Conservation (phyloP, 2,797 vertebrate species). For the Anguilla obscura region DNA sequence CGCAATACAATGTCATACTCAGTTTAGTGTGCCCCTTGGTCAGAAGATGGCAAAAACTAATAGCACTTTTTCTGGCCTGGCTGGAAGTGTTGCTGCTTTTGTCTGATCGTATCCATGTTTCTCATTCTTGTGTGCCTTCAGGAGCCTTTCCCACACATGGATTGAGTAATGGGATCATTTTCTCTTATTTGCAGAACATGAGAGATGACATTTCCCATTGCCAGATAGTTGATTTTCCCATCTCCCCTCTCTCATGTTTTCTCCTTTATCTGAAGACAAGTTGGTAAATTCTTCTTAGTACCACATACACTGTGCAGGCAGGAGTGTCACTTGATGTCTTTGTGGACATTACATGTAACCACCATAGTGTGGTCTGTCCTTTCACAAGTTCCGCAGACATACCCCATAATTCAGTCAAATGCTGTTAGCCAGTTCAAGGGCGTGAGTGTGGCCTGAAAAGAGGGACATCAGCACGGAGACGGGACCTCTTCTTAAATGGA, state of each 20-base stretch:
- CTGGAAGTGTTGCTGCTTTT: background rate
- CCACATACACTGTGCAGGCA: background rate
- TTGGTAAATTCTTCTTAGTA: background rate
- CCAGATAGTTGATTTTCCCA: background rate
- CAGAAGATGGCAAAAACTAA: background rate
- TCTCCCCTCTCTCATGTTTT: background rate
- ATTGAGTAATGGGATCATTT: constrained; percentile 1
- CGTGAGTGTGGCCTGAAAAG: too few relatives aligned
- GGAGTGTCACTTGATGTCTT: background rate
- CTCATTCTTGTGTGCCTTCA: background rate
- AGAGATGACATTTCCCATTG: background rate
- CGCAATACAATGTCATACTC: background rate
- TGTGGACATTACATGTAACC: background rate
- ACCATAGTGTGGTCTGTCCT: background rate
- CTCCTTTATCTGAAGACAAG: background rate
- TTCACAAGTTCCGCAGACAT: background rate
- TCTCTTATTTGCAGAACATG: background rate
- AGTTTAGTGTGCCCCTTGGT: background rate
- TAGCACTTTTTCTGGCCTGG: constrained; percentile 2
- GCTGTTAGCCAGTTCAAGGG: too few relatives aligned
- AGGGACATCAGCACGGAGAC: too few relatives aligned
- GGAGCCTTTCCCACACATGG: background rate
- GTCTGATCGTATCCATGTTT: background rate
- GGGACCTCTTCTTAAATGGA: too few relatives aligned
- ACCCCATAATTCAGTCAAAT: too few relatives aligned